phyloP scores from a whole-genome alignment of 2,113 vertebrate genomes.

The Pipra filicauda region DNA sequence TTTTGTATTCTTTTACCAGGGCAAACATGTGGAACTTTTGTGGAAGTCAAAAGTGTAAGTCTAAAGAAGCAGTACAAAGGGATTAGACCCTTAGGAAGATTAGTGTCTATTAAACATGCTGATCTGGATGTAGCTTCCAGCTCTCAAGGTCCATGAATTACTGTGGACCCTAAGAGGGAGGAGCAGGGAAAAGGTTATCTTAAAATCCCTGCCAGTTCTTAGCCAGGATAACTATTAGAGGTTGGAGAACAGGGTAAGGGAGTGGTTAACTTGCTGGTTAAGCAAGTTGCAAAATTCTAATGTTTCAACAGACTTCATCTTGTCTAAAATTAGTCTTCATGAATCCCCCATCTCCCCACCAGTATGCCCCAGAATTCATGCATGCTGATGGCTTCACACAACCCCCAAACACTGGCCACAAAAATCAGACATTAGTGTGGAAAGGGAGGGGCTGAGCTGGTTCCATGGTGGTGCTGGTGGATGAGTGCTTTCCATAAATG shows the following conservation, averaged over 20 bases:
- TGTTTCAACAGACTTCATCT: neutral
- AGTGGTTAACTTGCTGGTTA: neutral
- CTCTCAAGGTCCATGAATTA: neutral
- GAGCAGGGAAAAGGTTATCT: neutral
- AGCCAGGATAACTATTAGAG: neutral
- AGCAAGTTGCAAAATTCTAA: neutral
- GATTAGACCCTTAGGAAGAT: constrained; percentile 58
- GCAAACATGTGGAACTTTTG: neutral
- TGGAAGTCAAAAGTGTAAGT: constrained; percentile 2
- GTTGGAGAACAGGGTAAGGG: neutral
- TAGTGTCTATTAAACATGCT: constrained; percentile 39
- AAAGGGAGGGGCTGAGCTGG: neutral
- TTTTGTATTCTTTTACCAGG: neutral
- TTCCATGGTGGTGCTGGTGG: accelerated
- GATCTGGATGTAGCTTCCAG: constrained; percentile 26
- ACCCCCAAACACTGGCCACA: neutral
- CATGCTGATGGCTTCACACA: neutral
- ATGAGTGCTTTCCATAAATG: accelerated
- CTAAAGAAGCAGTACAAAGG: constrained; percentile 4
- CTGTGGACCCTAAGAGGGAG: neutral
- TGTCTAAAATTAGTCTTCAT: neutral
- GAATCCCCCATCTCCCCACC: neutral
- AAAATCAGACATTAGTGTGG: neutral
- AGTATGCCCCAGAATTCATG: accelerated
- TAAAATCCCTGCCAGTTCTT: neutral